Evolutionary conservation across 2,113 vertebrate genomes (phyloP).

Genomic region (Podarcis cretensis): DNA sequence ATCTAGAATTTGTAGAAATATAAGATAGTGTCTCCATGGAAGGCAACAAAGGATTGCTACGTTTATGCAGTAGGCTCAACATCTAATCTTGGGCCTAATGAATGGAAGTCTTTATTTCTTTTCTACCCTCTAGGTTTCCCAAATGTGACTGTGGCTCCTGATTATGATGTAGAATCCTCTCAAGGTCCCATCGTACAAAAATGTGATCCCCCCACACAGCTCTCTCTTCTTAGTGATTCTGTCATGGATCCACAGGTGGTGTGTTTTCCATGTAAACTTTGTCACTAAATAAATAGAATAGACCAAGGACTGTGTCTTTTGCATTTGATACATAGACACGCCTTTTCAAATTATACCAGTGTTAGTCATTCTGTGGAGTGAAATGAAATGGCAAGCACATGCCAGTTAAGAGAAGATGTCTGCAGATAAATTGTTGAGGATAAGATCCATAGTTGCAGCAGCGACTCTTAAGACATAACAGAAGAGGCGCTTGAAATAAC

Average conservation of each 20-base stretch:
- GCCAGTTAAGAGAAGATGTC: not conserved
- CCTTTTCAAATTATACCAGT: not conserved
- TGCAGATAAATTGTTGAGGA: not conserved
- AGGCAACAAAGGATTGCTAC: not conserved
- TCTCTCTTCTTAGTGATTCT: constrained; percentile 81
- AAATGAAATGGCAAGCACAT: not conserved
- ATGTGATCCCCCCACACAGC: constrained; percentile 77
- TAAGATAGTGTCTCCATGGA: not conserved
- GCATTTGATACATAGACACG: too few relatives aligned
- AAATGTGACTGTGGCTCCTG: constrained; percentile 89
- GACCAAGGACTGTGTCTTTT: not conserved
- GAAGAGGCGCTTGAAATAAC: not conserved
- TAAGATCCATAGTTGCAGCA: not conserved
- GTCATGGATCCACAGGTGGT: constrained; percentile 84
- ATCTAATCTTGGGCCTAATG: not conserved
- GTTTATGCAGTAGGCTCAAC: not conserved
- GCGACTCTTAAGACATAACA: not conserved
- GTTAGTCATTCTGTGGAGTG: not conserved
- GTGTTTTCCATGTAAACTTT: not conserved
- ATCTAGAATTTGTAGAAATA: not conserved
- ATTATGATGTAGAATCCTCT: constrained; percentile 75
- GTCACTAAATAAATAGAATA: not conserved
- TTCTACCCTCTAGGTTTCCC: constrained; percentile 82
- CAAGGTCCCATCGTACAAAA: constrained; percentile 76
- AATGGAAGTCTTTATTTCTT: constrained; percentile 11